phyloP scores from a whole-genome alignment of 2,797 vertebrate species.

The Cetoscarus ocellatus region DNA sequence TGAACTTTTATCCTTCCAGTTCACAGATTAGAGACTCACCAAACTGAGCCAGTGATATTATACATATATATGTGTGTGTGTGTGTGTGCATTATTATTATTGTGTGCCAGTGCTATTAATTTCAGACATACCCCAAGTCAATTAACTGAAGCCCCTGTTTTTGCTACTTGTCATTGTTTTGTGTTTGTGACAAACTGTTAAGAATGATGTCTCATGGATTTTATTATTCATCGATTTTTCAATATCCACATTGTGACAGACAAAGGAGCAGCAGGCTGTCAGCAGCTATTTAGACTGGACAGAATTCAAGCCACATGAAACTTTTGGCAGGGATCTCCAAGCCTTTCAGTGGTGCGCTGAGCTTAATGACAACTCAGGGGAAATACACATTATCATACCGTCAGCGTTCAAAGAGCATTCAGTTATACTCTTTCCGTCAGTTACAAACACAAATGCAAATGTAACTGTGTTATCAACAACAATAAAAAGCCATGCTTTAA shows the following conservation, averaged over 20 bases:
- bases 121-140: too few species aligned
- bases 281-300: conserved; percentile 36
- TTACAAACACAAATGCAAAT: conserved; percentile 37
- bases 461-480: conserved; percentile 27
- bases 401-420: conserved; percentile 53
- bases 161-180: too few species aligned
- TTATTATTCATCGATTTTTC: conserved; percentile 10
- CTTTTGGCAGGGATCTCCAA: conserved; percentile 40
- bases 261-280: conserved; percentile 33
- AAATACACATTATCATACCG: conserved; percentile 61
- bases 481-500: conserved; percentile 24
- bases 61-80: too few species aligned
- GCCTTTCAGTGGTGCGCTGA: conserved; percentile 40
- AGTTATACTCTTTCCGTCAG: conserved; percentile 44
- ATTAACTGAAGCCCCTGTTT: too few species aligned
- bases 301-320: conserved; percentile 53
- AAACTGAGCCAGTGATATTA: too few species aligned
- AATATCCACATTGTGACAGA: conserved; percentile 22
- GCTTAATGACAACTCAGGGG: conserved; percentile 70
- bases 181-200: background rate
- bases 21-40: too few species aligned
- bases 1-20: too few species aligned
- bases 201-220: conserved; percentile 19
- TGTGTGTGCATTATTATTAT: too few species aligned
- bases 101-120: too few species aligned